Percentiles rank a stretch among this genome's conserved stretches.
Evolutionary conservation across 2,113 vertebrate species (phyloP).

Genomic region (Thomomys bottae): DNA sequence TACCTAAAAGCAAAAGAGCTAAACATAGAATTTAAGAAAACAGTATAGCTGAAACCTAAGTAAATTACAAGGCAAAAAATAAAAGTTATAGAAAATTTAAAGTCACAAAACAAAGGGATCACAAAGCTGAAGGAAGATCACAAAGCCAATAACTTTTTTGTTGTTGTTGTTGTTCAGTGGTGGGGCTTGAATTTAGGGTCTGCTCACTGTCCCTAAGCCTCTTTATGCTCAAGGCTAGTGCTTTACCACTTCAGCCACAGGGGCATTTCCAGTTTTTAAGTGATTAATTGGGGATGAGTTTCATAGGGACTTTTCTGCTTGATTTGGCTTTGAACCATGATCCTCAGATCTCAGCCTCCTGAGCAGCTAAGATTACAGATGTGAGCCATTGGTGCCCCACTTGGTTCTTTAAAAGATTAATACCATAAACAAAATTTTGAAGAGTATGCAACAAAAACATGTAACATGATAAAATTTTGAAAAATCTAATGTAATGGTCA

Average conservation of each 20-base stretch:
- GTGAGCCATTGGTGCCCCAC: no score
- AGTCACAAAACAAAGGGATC: neutral
- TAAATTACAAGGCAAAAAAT: slow-evolving; percentile 1
- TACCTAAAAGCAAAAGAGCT: neutral
- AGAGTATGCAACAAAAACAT: neutral
- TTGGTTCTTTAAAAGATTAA: neutral
- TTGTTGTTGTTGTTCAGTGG: no score
- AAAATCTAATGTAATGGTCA: slow-evolving; percentile 31
- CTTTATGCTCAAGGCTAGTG: no score
- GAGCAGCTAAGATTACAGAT: no score
- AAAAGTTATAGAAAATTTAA: slow-evolving; percentile 25
- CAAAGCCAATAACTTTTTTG: neutral
- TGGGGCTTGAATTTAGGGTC: no score
- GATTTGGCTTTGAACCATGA: no score
- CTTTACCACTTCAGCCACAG: no score
- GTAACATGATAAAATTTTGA: neutral
- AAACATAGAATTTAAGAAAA: slow-evolving; percentile 36
- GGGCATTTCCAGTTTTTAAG: no score
- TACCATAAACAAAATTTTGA: neutral
- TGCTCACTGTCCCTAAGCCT: no score
- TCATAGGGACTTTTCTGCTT: no score
- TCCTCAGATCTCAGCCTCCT: no score
- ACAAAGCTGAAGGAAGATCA: neutral
- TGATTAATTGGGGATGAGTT: no score
- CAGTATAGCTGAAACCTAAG: neutral